Percentiles rank a stretch among this genome's conserved stretches.
Evolutionary conservation across 2,113 vertebrate genomes (phyloP).

Genomic region (Cololabis saira): DNA sequence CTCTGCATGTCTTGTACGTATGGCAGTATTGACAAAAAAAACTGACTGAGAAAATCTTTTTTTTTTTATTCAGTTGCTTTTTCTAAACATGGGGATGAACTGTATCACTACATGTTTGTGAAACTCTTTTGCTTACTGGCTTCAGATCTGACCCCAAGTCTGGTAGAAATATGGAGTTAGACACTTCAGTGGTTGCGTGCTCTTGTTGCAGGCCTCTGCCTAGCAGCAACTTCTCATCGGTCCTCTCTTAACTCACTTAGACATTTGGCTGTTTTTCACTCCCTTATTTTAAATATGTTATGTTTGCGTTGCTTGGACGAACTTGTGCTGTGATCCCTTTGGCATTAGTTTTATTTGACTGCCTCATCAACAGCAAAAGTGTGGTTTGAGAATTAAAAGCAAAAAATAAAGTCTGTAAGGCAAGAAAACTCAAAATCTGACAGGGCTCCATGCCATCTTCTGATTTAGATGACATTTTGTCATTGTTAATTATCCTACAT

Average conservation of each 20-base stretch:
- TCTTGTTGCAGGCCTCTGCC: constrained; percentile 26
- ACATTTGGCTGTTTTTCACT: constrained; percentile 42
- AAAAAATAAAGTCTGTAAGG: constrained; percentile 32
- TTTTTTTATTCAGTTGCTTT: too few species aligned
- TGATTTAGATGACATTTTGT: constrained; percentile 74
- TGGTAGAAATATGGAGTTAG: constrained; percentile 20
- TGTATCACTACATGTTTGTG: too few species aligned
- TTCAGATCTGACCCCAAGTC: background rate
- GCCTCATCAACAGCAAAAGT: constrained; percentile 28
- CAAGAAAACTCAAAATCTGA: constrained; percentile 44
- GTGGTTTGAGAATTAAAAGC: constrained; percentile 3
- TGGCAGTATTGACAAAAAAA: too few species aligned
- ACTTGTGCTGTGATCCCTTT: constrained; percentile 23
- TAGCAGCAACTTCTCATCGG: constrained; percentile 44
- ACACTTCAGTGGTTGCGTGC: constrained; percentile 20
- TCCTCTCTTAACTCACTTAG: constrained; percentile 39
- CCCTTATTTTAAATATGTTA: constrained; percentile 39
- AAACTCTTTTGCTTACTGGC: background rate
- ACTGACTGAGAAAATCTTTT: too few species aligned
- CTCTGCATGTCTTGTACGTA: too few species aligned
- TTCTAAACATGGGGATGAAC: too few species aligned
- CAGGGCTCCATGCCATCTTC: constrained; percentile 46
- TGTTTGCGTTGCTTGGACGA: constrained; percentile 29
- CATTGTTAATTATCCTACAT: constrained; percentile 73
- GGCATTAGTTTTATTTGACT: constrained; percentile 44